These are phyloP conservation scores for Charadrius vociferus DNA, from an alignment of 2,113 vertebrate genomes.

Conservation along the genomic window DNA sequence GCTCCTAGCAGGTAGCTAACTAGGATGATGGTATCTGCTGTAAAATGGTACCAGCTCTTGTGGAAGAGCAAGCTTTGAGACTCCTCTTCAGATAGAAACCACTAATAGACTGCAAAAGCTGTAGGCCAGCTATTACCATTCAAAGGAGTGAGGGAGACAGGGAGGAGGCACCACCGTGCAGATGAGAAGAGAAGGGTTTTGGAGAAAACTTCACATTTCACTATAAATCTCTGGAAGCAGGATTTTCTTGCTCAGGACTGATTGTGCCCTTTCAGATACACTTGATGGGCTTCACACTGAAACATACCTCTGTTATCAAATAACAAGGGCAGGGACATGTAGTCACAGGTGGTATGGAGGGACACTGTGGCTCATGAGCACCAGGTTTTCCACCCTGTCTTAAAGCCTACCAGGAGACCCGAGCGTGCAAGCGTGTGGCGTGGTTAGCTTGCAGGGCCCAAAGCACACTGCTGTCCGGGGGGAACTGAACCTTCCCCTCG, in stretches of 20 bases:
- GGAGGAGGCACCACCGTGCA: background rate
- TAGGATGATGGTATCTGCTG: background rate
- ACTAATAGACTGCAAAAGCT: background rate
- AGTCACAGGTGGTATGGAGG: background rate
- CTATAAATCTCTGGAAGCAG: slow-evolving; percentile 20
- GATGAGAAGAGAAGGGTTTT: background rate
- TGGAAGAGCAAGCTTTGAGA: background rate
- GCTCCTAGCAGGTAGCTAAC: slow-evolving; percentile 20
- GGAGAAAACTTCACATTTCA: background rate
- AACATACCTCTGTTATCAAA: slow-evolving; percentile 58
- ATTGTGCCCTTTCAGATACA: background rate
- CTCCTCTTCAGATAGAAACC: background rate
- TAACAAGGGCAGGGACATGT: slow-evolving; percentile 39
- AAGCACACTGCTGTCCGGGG: background rate
- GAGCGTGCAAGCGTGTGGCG: background rate
- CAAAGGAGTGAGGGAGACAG: background rate
- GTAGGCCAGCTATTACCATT: background rate
- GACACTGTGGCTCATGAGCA: background rate
- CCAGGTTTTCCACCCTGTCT: background rate
- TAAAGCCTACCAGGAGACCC: background rate
- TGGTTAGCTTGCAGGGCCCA: background rate
- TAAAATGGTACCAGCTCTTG: background rate
- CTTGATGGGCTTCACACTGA: slow-evolving; percentile 50
- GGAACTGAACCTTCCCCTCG: background rate
- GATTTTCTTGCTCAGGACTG: slow-evolving; percentile 57